Evolutionary conservation across 2,113 vertebrate genomes (phyloP), one percentile per base, ranked within the genome.

Genomic region (Pyxicephalus adspersus): DNA sequence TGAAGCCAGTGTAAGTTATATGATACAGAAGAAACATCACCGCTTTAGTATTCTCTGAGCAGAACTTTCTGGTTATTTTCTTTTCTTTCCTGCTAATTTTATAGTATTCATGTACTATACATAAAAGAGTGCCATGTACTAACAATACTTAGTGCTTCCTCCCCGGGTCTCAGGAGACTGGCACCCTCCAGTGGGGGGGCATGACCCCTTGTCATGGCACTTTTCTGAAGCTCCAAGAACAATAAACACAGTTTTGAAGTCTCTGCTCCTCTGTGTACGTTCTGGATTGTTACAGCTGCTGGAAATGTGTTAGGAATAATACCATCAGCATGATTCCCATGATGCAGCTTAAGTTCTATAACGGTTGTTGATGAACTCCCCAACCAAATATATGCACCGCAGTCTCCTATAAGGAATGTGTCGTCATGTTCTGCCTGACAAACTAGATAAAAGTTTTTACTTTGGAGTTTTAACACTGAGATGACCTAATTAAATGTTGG

Each of bases 271-370:
- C 7, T 19, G 57, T 54, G 50, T 20, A 72, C 7, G 51, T 28
- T 11, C 18, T 4, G 50, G 34, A 52, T 72, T 72, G 29, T 72
- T 55, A 72, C 68, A 72, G 68, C 68, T 72, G 68, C 19, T 7
- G 66, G 45, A 45, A 68, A 68, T 51, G 65, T 17, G 65, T 25
- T 51, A 13, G 67, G 50, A 54, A 55, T n/a, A 13, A 45, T 9
- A 45, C 38, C 38, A 45, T 45, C 38, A 45, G 15, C 38, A 15
- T 8, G 38, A 45, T 45, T 45, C 38, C 38, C 38, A 45, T 45
- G 38, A 45, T 45, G 11, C 38, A 45, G 38, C 11, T 45, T 15
- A 45, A 1, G 38, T 45, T 45, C 11, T n/a, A n/a, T n/a, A n/a
- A n/a, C n/a, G n/a, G n/a, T n/a, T 45, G 9, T 45, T 45, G 38